These are phyloP conservation scores for Phocoena sinus DNA, from an alignment of 2,113 vertebrate genomes.

Conservation along the genomic window DNA sequence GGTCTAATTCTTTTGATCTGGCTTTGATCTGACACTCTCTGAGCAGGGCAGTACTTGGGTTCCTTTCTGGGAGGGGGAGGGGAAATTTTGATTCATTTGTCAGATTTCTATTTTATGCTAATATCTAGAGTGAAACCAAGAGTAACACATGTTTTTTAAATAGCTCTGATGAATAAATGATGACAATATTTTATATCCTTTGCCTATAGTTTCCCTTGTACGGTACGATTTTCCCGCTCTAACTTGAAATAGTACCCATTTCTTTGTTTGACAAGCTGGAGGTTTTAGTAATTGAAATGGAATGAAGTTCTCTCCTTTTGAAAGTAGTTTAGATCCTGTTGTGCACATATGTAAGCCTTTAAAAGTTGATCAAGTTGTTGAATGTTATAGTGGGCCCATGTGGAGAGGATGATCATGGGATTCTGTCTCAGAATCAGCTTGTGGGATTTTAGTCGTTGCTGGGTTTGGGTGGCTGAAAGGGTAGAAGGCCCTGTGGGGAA, in stretches of 20 bases:
- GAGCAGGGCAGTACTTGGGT: not conserved
- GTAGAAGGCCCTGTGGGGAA: not conserved
- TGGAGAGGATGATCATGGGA: not conserved
- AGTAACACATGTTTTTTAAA: constrained; percentile 21
- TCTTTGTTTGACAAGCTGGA: constrained; percentile 34
- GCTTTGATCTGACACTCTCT: not conserved
- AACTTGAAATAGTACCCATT: not conserved
- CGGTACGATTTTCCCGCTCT: not conserved
- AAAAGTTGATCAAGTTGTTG: not conserved
- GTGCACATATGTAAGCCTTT: constrained; percentile 3
- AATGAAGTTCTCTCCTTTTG: not conserved
- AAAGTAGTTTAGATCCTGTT: not conserved
- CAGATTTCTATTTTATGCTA: constrained; percentile 1
- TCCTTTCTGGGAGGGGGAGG: not conserved
- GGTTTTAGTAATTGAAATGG: not conserved
- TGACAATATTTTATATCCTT: not conserved
- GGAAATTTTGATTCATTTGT: not conserved
- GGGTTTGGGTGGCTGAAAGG: not conserved
- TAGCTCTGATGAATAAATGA: not conserved
- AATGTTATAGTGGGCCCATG: not conserved
- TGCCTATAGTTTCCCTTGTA: not conserved
- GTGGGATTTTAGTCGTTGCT: not conserved
- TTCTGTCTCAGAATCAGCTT: not conserved
- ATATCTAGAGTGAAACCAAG: not conserved
- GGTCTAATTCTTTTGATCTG: not conserved